Evolutionary conservation across 2,888 invertebrate species (phyloP), one percentile per base, ranked within the genome.

Genomic region (Seira sanloemensis): DNA sequence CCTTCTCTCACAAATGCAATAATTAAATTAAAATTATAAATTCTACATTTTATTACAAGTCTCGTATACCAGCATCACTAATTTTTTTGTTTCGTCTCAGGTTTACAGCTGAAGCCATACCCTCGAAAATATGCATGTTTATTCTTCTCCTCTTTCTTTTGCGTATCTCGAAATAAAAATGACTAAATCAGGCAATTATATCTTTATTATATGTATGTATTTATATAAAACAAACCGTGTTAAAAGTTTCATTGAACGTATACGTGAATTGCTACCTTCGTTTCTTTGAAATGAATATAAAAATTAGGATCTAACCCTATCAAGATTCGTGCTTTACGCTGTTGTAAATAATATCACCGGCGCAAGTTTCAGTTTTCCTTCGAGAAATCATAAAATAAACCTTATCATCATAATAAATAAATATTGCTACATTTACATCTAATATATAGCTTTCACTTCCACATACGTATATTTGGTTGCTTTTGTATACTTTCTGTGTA

Each of bases 51-150:
- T 75, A 76, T 75, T 81, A 81, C 75, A 81, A 81, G 81, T 81
- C 81, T 81, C 81, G 81, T 81, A 81, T 81, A 81, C 81, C 81
- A 81, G 81, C 81, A 81, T 81, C 81, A 81, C 81, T 81, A 81
- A 76, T 81, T 69, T 76, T 81, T 37, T 37, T 37, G 5, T 37
- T 37, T 37, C 12, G n/a, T n/a, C n/a, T n/a, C n/a, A n/a, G n/a
- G n/a, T n/a, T n/a, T n/a, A n/a, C n/a, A n/a, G n/a, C n/a, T n/a
- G n/a, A n/a, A n/a, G n/a, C n/a, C n/a, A n/a, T n/a, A n/a, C n/a
- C n/a, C n/a, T n/a, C n/a, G n/a, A n/a, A n/a, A n/a, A n/a, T n/a
- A n/a, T n/a, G n/a, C n/a, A n/a, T n/a, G n/a, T n/a, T n/a, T n/a
- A n/a, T n/a, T n/a, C n/a, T n/a, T n/a, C n/a, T n/a, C n/a, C n/a